phyloP scores from a whole-genome alignment of 2,888 invertebrate genomes.

The Dynastes tityus region DNA sequence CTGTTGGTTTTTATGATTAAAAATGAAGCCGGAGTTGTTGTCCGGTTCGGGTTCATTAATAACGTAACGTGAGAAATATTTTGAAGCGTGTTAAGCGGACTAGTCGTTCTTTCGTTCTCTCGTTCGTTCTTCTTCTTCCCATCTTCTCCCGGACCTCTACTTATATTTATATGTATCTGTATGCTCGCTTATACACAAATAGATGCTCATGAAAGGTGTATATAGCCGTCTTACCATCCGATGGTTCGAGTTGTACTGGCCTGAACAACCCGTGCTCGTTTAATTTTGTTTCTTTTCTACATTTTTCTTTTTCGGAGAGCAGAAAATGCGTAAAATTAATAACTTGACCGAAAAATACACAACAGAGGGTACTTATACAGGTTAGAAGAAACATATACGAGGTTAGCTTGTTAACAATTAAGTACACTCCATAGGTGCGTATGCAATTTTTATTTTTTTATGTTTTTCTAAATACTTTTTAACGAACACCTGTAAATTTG shows the following conservation, averaged over 20 bases:
- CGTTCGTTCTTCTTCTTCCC: not conserved
- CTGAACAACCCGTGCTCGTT: constrained; percentile 2
- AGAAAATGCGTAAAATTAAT: constrained; percentile 46
- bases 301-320: not conserved
- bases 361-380: not conserved
- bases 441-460: too few species aligned
- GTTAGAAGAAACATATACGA: not conserved
- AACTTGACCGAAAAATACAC: constrained; percentile 19
- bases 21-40: constrained; percentile 64
- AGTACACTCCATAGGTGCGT: too few species aligned
- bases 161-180: too few species aligned
- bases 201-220: not conserved
- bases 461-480: too few species aligned
- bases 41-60: constrained; percentile 63
- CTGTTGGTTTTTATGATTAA: constrained; percentile 65
- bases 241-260: not conserved
- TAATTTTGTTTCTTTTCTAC: not conserved
- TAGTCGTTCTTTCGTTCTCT: constrained; percentile 47
- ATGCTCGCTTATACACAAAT: too few species aligned
- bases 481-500: too few species aligned
- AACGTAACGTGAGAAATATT: constrained; percentile 61
- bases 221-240: not conserved
- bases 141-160: too few species aligned
- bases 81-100: constrained; percentile 57
- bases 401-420: too few species aligned